Percentiles rank a stretch among this genome's conserved stretches.
Evolutionary conservation across 2,888 invertebrate genomes (phyloP).

Genomic region (Boloria selene): DNA sequence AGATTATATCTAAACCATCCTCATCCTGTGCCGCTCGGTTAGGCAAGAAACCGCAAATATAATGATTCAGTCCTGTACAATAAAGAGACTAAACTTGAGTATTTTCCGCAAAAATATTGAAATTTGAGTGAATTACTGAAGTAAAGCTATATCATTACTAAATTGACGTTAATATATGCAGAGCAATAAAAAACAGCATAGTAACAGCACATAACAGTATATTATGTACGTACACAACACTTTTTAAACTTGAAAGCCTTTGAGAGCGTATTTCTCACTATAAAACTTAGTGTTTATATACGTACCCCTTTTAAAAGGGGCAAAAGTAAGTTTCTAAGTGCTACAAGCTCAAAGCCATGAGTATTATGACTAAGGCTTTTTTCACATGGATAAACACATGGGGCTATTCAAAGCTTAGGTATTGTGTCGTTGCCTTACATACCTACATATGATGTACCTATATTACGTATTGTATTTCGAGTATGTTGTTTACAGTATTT

Average conservation of each 20-base stretch:
- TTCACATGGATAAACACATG: constrained; percentile 2
- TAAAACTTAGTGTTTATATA: constrained; percentile 30
- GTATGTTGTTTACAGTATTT: too few relatives aligned
- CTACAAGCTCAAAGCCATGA: constrained; percentile 25
- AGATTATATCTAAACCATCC: too few relatives aligned
- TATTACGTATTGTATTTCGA: too few relatives aligned
- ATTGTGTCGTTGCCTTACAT: neutral
- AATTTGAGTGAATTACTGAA: neutral
- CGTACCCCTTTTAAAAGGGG: constrained; percentile 33
- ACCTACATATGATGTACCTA: too few relatives aligned
- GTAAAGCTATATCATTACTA: constrained; percentile 4
- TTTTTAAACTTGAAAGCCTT: constrained; percentile 28
- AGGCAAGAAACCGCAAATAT: neutral
- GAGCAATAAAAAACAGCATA: neutral
- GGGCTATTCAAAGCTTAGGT: neutral
- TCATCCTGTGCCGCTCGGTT: too few relatives aligned
- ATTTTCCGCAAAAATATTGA: too few relatives aligned
- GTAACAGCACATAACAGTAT: constrained; percentile 1
- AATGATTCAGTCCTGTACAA: neutral
- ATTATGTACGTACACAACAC: neutral
- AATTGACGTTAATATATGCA: neutral
- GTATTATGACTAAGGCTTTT: constrained; percentile 19
- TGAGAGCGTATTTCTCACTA: constrained; percentile 28
- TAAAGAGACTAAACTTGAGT: too few relatives aligned
- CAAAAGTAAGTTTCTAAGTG: constrained; percentile 32